Evolutionary conservation across 2,888 invertebrate genomes (phyloP), one percentile per base, ranked within the genome.

Genomic region (Dryomyza anilis): DNA sequence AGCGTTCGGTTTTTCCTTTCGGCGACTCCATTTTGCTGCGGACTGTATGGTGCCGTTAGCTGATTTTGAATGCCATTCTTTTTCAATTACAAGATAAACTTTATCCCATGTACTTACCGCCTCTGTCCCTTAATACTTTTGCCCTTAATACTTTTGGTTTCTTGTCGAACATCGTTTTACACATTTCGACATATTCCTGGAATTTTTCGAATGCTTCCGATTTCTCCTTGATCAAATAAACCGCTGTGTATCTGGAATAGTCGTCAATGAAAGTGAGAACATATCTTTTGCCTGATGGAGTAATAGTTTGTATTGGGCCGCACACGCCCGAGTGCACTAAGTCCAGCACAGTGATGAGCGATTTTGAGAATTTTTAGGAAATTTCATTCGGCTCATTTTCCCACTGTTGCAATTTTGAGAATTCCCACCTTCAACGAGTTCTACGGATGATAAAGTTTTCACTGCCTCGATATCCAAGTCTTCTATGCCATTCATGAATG

Each of bases 11-110:
- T n/a, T n/a, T n/a, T n/a, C n/a, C n/a, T n/a, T n/a, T n/a, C n/a
- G n/a, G 16, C 72, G 12, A 68, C 25, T 7, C 73, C 73, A 43
- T 74, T 76, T 65, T 75, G 72, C 48, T 74, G 67, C 25, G 76
- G 72, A 10, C 67, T 66, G 64, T 72, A 69, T 21, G 72, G 58
- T 36, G 70, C 70, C 8, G 68, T 70, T 3, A 29, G 39, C 36
- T 70, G 67, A 7, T 61, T 45, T n/a, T 65, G 23, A 21, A 75
- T 77, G 1, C 76, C 77, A 61, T 74, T 56, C 10, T 62, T 52
- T 6, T 65, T 66, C 3, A 74, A 65, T 57, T 67, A 71, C 0
- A 67, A 8, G 12, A 63, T 62, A 1, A 73, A 45, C n/a, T 46
- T 45, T 8, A 68, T 62, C 71, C 69, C 0, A 68, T 33, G 43